Evolutionary conservation across 2,888 invertebrate genomes (phyloP), one percentile per base, ranked within the genome.

Genomic region (Eupithecia subfuscata): DNA sequence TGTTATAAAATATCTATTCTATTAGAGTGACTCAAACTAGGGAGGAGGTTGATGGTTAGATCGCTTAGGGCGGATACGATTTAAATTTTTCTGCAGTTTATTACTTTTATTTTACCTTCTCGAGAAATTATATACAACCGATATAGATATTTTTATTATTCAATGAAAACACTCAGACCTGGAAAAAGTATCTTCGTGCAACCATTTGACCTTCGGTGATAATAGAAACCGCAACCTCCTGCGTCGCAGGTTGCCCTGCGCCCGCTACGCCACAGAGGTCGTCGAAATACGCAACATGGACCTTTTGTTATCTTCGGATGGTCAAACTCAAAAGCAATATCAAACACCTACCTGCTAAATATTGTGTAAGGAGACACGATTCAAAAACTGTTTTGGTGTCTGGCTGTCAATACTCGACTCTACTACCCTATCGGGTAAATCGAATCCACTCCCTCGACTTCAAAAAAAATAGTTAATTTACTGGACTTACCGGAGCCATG

Each of bases 401-500:
- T 9, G 11, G 37, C 7, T 37, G 6, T 37, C 37, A 5, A 37
- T 0, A 37, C 37, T 30, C 1, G 30, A 30, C 3, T 30, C 30
- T 30, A 30, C 30, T 30, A 37, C 37, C 37, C 5, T 7, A 37
- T 37, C 37, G 7, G 37, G 5, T 37, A 30, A 1, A 1, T 37
- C 37, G 37, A 37, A 2, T 37, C 37, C 37, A 37, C 37, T 37
- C 5, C 37, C 37, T 7, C 37, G 56, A 2, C 2, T 22, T 4
- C 1, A 52, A 9, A 5, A 22, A 60, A 60, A 12, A 11, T 8
- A 0, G 56, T 56, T 52, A 14, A 14, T 14, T 45, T 2, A 43
- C 8, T 64, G 45, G 72, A 92, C 92, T 91, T 81, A 92, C 92
- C 87, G 89, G 86, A 7, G 84, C 86, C 86, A 90, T 87, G 78